Percentiles rank a stretch among this genome's conserved stretches.
Conservation (phyloP, 2,113 vertebrate species). For the Castor canadensis region DNA sequence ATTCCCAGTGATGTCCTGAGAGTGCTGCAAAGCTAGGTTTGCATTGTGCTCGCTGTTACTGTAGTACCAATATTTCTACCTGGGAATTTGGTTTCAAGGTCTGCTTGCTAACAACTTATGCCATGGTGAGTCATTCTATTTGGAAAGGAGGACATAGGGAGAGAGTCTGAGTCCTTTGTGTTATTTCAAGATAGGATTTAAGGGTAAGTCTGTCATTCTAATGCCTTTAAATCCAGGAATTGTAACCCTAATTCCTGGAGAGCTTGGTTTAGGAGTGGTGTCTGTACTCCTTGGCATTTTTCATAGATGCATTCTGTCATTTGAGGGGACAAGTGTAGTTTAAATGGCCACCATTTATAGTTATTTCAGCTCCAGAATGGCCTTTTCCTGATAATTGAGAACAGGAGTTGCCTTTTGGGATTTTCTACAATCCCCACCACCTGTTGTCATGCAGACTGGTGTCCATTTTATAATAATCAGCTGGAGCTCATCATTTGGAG, state of each 20-base stretch:
- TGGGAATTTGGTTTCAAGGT: neutral
- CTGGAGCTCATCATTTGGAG: conserved; percentile 78
- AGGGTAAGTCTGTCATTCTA: neutral
- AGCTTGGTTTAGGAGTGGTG: neutral
- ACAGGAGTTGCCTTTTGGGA: conserved; percentile 70
- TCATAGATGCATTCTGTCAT: neutral
- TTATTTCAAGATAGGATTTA: neutral
- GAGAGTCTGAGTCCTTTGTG: neutral
- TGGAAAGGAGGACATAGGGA: fast-evolving
- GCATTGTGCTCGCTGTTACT: fast-evolving
- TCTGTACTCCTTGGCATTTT: neutral
- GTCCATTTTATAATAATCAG: conserved; percentile 69
- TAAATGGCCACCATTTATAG: conserved; percentile 44
- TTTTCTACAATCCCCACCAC: conserved; percentile 74
- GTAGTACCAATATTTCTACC: neutral
- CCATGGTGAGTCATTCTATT: neutral
- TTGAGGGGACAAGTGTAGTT: conserved; percentile 73
- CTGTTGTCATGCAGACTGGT: conserved; percentile 65
- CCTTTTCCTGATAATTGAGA: conserved; percentile 79
- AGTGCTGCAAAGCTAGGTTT: neutral
- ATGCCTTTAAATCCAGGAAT: neutral
- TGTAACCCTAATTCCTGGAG: neutral
- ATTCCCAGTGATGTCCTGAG: conserved; percentile 19
- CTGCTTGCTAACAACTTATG: neutral
- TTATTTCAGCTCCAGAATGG: conserved; percentile 30